Base-by-base conservation (phyloP, 2,113 vertebrate species). In the Platichthys stellatus region DNA sequence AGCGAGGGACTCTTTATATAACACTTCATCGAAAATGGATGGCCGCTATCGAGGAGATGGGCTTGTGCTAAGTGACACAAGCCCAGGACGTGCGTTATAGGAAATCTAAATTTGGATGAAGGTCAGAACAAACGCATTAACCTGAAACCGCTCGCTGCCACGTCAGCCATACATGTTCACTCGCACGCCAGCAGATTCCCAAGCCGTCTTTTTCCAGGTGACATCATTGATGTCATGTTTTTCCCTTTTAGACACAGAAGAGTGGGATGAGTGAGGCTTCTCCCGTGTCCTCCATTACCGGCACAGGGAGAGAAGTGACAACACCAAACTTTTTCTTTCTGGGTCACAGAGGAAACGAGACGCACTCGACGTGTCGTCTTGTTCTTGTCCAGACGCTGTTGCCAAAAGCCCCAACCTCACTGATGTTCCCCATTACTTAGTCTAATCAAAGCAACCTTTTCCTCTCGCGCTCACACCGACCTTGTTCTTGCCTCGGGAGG, bases 401-500 rank as follows among this genome's bases (percentile, higher is more conserved):
- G 35, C 63, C 62, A 23, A 72, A 67, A 28, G 31, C 49, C 8
- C 21, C 28, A 69, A 5, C 62, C 24, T 10, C 31, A 18, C 47
- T 68, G 76, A 71, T 54, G n/a, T 59, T 59, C 69, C 40, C 51
- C 15, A 54, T 77, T 76, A 74, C 68, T 79, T 40, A 20, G 31
- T 14, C 56, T 68, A 63, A 83, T 88, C 81, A 71, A 74, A 83
- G 69, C 77, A 73, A 86, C 81, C 80, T 81, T 77, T 79, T 21
- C 38, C 64, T 72, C 78, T 84, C 73, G 53, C 60, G 71, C 64
- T 57, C 60, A 82, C 66, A 62, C 60, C 75, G 76, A 80, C 63
- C 71, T 72, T 68, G 80, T 60, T 78, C 31, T 66, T 73, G 73
- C 67, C 74, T 72, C 3, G 1, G 57, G 72, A 64, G 76, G 69